These are phyloP conservation scores for Chaunax sp. DNA, from an alignment of 2,797 vertebrate species.

Conservation along the genomic window DNA sequence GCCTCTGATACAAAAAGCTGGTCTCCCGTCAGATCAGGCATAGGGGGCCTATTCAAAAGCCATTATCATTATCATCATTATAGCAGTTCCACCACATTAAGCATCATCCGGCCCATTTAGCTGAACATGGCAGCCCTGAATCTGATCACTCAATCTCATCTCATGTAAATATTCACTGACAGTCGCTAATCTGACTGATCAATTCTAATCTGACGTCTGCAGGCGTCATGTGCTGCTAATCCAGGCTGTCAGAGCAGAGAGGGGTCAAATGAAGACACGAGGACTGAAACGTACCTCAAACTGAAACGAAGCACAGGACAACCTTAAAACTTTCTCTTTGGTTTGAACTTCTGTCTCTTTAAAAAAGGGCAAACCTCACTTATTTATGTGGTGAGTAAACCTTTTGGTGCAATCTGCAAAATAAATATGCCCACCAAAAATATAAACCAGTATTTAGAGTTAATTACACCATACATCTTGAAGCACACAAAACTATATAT, in stretches of 20 bases:
- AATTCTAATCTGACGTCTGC: slow-evolving; percentile 50
- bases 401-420: no score
- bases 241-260: background rate
- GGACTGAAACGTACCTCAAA: no score
- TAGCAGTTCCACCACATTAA: slow-evolving; percentile 55
- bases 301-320: no score
- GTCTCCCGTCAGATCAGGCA: slow-evolving; percentile 36
- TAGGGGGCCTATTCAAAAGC: slow-evolving; percentile 52
- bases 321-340: no score
- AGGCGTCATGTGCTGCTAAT: background rate
- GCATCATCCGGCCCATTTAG: slow-evolving; percentile 51
- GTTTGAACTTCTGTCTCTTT: no score
- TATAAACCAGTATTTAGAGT: no score
- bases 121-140: slow-evolving; percentile 14
- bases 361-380: no score
- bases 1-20: slow-evolving; percentile 3
- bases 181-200: slow-evolving; percentile 54
- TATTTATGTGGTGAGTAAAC: no score
- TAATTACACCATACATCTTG: no score
- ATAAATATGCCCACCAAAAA: no score
- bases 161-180: slow-evolving; percentile 8
- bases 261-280: background rate
- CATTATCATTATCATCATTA: slow-evolving; percentile 60
- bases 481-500: no score
- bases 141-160: slow-evolving; percentile 32